phyloP scores from a whole-genome alignment of 64 coral and sea anemone species.

The Pocillopora verrucosa region DNA sequence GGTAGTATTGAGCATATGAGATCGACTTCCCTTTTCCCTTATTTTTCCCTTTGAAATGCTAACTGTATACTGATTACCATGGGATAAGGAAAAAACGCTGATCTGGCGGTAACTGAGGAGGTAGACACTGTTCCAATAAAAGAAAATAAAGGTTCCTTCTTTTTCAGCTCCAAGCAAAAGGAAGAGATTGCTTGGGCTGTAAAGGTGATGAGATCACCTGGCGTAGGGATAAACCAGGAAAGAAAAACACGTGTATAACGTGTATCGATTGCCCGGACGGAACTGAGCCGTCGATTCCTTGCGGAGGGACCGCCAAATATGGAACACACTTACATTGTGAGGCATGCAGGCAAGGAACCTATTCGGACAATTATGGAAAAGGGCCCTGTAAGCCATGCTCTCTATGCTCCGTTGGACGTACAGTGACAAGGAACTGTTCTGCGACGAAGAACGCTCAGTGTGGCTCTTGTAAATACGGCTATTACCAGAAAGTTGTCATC shows the following conservation, averaged over 20 bases:
- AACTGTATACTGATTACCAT: too few relatives aligned
- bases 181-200: background rate
- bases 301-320: constrained; percentile 6
- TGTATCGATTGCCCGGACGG: constrained; percentile 19
- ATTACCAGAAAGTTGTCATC: background rate
- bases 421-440: constrained; percentile 7
- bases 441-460: background rate
- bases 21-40: too few relatives aligned
- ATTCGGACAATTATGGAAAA: background rate
- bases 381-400: background rate
- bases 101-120: background rate
- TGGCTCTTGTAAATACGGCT: constrained; percentile 5
- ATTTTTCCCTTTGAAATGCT: too few relatives aligned
- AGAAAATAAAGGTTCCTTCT: background rate
- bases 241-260: background rate
- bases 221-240: background rate
- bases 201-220: constrained; percentile 1
- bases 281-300: constrained; percentile 22
- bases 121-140: background rate
- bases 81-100: background rate
- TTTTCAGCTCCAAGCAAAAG: background rate
- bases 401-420: background rate
- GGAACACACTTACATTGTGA: constrained; percentile 27
- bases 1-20: too few relatives aligned
- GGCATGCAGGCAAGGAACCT: background rate